Evolutionary conservation across 2,797 vertebrate species (phyloP).

Genomic region (Centropyge bicolor): DNA sequence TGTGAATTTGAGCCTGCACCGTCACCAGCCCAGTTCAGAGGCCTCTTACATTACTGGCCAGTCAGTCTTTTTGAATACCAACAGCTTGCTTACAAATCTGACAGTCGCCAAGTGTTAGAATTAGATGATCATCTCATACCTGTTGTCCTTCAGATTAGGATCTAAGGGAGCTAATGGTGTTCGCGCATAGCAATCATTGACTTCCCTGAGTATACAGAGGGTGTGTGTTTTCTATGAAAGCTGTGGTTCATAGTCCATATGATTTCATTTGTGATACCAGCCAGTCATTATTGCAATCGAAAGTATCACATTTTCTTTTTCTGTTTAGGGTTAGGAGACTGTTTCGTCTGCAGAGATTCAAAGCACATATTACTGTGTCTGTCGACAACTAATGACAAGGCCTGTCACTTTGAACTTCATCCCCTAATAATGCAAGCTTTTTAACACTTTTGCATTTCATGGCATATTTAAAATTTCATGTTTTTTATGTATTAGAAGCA

Average conservation of each 20-base stretch:
- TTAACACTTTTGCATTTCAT: slow-evolving; percentile 13
- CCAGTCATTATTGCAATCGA: slow-evolving; percentile 21
- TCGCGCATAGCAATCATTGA: slow-evolving; percentile 33
- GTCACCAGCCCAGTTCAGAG: slow-evolving; percentile 58
- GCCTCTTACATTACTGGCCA: slow-evolving; percentile 68
- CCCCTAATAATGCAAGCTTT: slow-evolving; percentile 23
- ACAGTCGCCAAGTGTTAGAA: slow-evolving; percentile 47
- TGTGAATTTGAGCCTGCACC: slow-evolving; percentile 77
- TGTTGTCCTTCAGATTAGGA: slow-evolving; percentile 48
- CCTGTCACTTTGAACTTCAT: slow-evolving; percentile 16
- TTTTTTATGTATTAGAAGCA: slow-evolving; percentile 2
- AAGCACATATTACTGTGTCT: slow-evolving; percentile 13
- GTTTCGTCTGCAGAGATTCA: slow-evolving; percentile 21
- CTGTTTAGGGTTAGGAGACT: background rate
- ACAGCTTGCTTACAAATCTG: slow-evolving; percentile 62
- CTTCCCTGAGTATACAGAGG: slow-evolving; percentile 27
- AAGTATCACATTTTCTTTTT: slow-evolving; percentile 31
- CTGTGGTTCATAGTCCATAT: slow-evolving; percentile 61
- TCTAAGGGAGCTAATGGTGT: slow-evolving; percentile 49
- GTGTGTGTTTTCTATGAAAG: slow-evolving; percentile 39
- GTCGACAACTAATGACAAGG: slow-evolving; percentile 11
- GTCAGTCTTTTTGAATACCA: slow-evolving; percentile 65
- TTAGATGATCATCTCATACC: slow-evolving; percentile 53
- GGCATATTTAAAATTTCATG: background rate
- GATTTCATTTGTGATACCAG: slow-evolving; percentile 39